These are phyloP conservation scores for Pelmatolapia mariae DNA, from an alignment of 2,113 vertebrate species.

Conservation along the genomic window DNA sequence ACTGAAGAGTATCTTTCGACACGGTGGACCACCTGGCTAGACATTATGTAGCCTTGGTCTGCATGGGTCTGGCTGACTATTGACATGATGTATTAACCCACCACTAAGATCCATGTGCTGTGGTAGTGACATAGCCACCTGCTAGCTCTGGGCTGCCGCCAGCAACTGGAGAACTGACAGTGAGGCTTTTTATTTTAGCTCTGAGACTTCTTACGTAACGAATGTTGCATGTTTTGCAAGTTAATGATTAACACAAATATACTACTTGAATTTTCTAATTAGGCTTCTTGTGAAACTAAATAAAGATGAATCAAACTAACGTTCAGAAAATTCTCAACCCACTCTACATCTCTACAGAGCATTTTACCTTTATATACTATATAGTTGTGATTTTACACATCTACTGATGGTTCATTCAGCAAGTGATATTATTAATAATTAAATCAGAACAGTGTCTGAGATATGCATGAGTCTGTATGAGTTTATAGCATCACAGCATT, in stretches of 20 bases:
- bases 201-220: constrained; percentile 5
- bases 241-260: not conserved
- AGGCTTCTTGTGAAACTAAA: not conserved
- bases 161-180: not conserved
- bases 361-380: not conserved
- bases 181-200: constrained; percentile 10
- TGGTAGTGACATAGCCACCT: constrained; percentile 4
- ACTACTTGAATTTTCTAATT: not conserved
- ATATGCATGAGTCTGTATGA: not conserved
- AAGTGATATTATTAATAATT: not conserved
- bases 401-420: not conserved
- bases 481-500: not conserved
- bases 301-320: not conserved
- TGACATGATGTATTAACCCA: constrained; percentile 38
- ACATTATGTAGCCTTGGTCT: not conserved
- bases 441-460: not conserved
- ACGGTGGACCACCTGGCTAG: constrained; percentile 22
- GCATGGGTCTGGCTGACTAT: constrained; percentile 13
- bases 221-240: not conserved
- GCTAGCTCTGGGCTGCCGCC: not conserved
- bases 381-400: not conserved
- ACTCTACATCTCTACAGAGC: not conserved
- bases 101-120: not conserved
- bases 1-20: not conserved
- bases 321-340: not conserved